A percentile compares a stretch with the other conserved stretches of the same genome.
Evolutionary conservation across 2,888 invertebrate species (phyloP).

Genomic region (Diogma glabrata): DNA sequence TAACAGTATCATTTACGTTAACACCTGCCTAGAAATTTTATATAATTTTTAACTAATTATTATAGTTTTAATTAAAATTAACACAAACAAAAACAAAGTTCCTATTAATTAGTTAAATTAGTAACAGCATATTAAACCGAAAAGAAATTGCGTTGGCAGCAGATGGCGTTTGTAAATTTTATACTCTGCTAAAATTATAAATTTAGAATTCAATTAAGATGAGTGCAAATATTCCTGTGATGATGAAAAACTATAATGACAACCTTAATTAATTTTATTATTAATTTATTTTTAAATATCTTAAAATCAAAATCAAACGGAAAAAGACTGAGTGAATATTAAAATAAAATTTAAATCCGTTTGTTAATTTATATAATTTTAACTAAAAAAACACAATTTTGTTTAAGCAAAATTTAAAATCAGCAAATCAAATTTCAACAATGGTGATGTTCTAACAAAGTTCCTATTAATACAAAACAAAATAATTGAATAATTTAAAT

Average conservation of each 20-base stretch:
- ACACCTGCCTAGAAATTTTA: conserved; percentile 45
- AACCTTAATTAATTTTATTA: too few species aligned
- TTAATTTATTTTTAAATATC: too few species aligned
- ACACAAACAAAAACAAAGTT: conserved; percentile 2
- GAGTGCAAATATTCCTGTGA: too few species aligned
- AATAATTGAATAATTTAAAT: conserved; percentile 11
- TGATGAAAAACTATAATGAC: too few species aligned
- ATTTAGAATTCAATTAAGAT: too few species aligned
- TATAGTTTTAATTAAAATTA: neutral
- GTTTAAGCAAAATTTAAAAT: neutral
- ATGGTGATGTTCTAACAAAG: conserved; percentile 24
- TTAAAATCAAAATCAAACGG: conserved; percentile 33
- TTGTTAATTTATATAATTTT: neutral
- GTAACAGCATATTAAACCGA: too few species aligned
- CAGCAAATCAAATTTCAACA: neutral
- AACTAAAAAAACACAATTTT: too few species aligned
- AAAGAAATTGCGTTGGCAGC: too few species aligned
- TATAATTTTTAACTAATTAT: neutral
- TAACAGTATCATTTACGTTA: conserved; percentile 85
- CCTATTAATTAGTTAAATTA: conserved; percentile 2
- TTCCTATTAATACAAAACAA: conserved; percentile 20
- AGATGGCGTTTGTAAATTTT: too few species aligned
- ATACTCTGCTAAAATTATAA: too few species aligned
- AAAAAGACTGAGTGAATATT: conserved; percentile 43
- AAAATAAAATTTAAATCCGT: conserved; percentile 26